Conservation (phyloP, 2,113 vertebrate genomes). For the Speoplatyrhinus poulsoni region DNA sequence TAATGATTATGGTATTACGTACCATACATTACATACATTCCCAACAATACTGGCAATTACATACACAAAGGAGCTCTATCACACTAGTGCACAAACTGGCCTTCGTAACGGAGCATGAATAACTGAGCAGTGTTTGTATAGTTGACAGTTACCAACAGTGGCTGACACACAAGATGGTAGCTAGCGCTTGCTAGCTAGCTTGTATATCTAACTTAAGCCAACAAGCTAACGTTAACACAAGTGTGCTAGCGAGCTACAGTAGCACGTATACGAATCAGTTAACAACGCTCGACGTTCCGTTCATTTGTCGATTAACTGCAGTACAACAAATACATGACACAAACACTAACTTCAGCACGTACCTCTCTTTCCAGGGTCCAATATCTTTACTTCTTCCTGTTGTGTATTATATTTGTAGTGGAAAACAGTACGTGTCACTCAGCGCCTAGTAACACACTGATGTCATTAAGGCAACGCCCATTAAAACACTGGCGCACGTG, state of each 20-base stretch:
- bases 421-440: slow-evolving; percentile 52
- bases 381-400: slow-evolving; percentile 38
- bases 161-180: slow-evolving; percentile 11
- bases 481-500: slow-evolving; percentile 2
- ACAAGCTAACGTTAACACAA: slow-evolving; percentile 20
- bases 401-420: slow-evolving; percentile 10
- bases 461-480: slow-evolving; percentile 58
- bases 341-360: neutral
- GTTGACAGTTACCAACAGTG: neutral
- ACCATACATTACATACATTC: no score
- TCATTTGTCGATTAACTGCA: neutral
- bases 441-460: slow-evolving; percentile 35
- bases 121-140: neutral
- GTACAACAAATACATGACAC: fast-evolving
- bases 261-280: neutral
- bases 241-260: slow-evolving; percentile 25
- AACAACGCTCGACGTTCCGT: slow-evolving; percentile 31
- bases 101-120: fast-evolving
- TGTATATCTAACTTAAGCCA: neutral
- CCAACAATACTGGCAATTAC: neutral
- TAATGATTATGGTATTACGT: slow-evolving; percentile 5
- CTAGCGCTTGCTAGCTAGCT: neutral
- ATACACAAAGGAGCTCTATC: neutral
- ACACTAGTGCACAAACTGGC: neutral
- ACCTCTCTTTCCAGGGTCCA: neutral